Conservation (phyloP, 1,140 invertebrate genomes). For the Trigoniulus corallinus region DNA sequence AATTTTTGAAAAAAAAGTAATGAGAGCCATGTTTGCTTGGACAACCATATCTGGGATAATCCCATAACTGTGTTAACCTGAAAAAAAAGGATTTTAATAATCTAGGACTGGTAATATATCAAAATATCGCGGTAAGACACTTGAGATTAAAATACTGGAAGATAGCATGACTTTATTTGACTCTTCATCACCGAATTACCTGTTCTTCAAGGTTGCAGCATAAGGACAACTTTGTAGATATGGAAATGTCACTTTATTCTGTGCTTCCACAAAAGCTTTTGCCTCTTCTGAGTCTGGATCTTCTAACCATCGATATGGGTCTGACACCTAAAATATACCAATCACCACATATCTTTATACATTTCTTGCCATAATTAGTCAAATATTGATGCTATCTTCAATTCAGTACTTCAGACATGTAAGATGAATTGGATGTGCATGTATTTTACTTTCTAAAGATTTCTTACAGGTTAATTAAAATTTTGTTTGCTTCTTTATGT, state of each 20-base stretch:
- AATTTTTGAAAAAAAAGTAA: constrained; percentile 89
- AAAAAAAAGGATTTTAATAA: constrained; percentile 9
- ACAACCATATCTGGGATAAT: constrained; percentile 88
- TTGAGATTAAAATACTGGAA: too few species aligned
- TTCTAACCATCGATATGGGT: constrained; percentile 94
- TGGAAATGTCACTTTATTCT: constrained; percentile 76
- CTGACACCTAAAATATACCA: constrained; percentile 45
- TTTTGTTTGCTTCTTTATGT: not conserved
- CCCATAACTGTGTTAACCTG: constrained; percentile 74
- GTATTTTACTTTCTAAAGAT: too few species aligned
- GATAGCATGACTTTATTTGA: too few species aligned
- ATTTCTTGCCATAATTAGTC: too few species aligned
- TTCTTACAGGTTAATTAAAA: not conserved
- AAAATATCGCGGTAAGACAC: too few species aligned
- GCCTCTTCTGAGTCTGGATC: constrained; percentile 87
- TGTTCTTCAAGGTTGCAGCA: too few species aligned
- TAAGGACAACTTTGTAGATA: constrained; percentile 61
- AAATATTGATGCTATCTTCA: too few species aligned
- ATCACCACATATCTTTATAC: not conserved
- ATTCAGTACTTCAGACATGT: too few species aligned
- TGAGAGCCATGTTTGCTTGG: constrained; percentile 61
- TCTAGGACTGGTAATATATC: constrained; percentile 13
- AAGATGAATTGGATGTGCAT: too few species aligned
- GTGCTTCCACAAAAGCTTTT: constrained; percentile 72
- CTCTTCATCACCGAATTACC: too few species aligned